Evolutionary conservation across 2,888 invertebrate genomes (phyloP).

Genomic region (Brachycybe producta): DNA sequence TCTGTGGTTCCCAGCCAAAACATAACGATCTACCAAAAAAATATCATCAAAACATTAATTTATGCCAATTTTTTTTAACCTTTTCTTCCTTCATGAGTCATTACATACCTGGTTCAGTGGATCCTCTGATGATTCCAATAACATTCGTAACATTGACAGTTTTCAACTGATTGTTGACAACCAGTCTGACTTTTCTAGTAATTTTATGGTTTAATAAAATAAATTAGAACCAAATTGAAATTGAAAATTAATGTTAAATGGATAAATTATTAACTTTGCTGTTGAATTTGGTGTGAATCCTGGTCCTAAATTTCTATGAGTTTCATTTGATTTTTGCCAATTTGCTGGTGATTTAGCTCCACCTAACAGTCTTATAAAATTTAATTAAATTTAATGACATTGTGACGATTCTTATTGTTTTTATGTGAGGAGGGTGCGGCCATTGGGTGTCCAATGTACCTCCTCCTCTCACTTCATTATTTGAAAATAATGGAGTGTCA

Average conservation of each 20-base stretch:
- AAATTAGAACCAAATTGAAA: too few species aligned
- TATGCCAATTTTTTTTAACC: neutral
- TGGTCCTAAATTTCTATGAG: conserved; percentile 35
- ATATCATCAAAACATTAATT: neutral
- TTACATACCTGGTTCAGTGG: conserved; percentile 27
- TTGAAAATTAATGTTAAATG: too few species aligned
- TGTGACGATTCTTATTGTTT: too few species aligned
- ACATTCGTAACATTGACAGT: conserved; percentile 29
- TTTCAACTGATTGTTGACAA: conserved; percentile 5
- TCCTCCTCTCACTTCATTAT: too few species aligned
- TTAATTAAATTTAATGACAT: too few species aligned
- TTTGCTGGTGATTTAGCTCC: neutral
- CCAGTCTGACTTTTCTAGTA: conserved; percentile 9
- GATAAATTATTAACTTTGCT: conserved; percentile 3
- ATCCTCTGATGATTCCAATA: conserved; percentile 31
- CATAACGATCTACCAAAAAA: conserved; percentile 34
- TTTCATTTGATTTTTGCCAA: conserved; percentile 22
- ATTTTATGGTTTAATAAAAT: neutral
- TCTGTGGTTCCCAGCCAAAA: conserved; percentile 41
- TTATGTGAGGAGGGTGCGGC: too few species aligned
- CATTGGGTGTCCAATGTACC: too few species aligned
- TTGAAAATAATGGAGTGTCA: too few species aligned
- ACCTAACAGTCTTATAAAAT: neutral
- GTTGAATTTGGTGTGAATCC: conserved; percentile 26
- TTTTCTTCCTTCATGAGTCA: too few species aligned